Conservation (phyloP, 2,797 vertebrate genomes). For the Scyliorhinus canicula region DNA sequence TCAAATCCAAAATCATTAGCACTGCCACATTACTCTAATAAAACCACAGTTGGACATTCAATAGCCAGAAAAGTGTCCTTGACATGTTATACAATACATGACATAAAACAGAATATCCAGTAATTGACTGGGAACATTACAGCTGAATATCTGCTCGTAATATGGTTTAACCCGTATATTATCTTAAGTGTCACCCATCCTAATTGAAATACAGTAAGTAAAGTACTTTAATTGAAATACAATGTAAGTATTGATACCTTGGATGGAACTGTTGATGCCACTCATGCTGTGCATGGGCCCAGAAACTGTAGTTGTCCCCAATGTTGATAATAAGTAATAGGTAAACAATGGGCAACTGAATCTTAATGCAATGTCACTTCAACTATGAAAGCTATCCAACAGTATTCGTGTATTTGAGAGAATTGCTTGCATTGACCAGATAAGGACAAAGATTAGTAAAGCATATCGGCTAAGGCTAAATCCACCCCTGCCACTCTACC, state of each 20-base stretch:
- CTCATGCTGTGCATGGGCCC: not conserved
- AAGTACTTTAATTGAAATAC: not conserved
- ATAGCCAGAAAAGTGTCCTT: not conserved
- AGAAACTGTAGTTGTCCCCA: not conserved
- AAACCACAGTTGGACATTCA: not conserved
- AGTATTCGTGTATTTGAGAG: not conserved
- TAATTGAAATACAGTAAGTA: not conserved
- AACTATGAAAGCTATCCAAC: not conserved
- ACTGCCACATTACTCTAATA: not conserved
- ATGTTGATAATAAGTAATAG: not conserved
- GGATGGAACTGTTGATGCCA: not conserved
- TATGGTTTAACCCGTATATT: not conserved
- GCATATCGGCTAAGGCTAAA: not conserved
- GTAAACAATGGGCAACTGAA: not conserved
- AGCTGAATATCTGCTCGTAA: not conserved
- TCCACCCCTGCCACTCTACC: not conserved
- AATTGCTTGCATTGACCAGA: not conserved
- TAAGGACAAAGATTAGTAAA: not conserved
- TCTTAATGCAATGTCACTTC: not conserved
- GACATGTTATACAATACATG: not conserved
- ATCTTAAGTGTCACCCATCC: not conserved
- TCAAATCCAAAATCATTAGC: not conserved
- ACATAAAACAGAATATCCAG: not conserved
- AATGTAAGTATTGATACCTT: not conserved
- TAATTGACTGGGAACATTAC: not conserved